These are phyloP conservation scores for Cosmia pyralina DNA, from an alignment of 2,888 invertebrate genomes.

Conservation along the genomic window DNA sequence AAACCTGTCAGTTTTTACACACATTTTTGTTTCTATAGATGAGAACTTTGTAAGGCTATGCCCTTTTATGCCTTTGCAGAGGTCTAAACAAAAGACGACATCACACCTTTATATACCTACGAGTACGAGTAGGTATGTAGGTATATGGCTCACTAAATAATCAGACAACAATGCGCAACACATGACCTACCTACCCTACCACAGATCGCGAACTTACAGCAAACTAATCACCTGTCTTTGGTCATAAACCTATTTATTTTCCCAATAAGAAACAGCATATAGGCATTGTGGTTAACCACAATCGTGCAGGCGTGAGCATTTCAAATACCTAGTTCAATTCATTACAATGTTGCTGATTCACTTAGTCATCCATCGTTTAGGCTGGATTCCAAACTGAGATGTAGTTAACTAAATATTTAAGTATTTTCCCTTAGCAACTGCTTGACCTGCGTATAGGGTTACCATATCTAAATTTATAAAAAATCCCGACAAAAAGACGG, in stretches of 20 bases:
- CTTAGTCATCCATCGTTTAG: not conserved
- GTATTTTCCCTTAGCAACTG: not conserved
- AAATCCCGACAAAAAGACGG: too few relatives aligned
- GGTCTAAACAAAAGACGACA: not conserved
- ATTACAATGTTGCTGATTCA: not conserved
- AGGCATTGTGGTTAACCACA: conserved; percentile 17
- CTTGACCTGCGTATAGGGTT: not conserved
- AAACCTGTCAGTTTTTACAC: not conserved
- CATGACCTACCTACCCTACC: too few relatives aligned
- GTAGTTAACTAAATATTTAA: not conserved
- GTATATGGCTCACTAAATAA: not conserved
- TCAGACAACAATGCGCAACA: not conserved
- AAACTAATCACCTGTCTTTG: not conserved
- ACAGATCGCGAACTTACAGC: not conserved
- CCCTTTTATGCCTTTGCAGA: not conserved
- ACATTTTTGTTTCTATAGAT: too few relatives aligned
- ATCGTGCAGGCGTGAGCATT: not conserved
- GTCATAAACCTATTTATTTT: conserved; percentile 24
- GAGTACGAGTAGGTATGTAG: too few relatives aligned
- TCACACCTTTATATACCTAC: too few relatives aligned
- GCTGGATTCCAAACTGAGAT: not conserved
- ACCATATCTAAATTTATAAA: not conserved
- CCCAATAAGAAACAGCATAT: not conserved
- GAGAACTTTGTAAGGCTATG: too few relatives aligned
- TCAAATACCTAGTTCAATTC: conserved; percentile 6